Evolutionary conservation across 2,888 invertebrate genomes (phyloP).

Genomic region (Abscondita cerata): DNA sequence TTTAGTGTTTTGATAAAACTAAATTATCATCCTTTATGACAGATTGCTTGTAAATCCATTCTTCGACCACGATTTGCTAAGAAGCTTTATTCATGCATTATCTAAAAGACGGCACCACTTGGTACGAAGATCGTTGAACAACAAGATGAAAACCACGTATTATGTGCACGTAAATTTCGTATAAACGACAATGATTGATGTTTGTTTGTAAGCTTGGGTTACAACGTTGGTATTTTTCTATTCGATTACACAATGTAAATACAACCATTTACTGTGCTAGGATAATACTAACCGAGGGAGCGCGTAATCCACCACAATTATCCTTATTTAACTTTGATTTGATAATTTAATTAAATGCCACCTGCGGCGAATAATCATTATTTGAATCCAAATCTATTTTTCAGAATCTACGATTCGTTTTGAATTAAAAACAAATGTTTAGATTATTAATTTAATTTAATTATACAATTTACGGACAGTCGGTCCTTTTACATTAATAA

Average conservation of each 20-base stretch:
- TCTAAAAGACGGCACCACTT: conserved; percentile 41
- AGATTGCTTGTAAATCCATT: conserved; percentile 44
- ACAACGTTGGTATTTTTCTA: conserved; percentile 42
- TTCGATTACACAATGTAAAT: conserved; percentile 42
- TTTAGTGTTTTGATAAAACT: conserved; percentile 33
- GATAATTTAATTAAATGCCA: conserved; percentile 39
- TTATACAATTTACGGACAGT: no score
- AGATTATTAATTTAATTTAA: no score
- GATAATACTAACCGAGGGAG: neutral
- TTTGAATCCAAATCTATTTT: no score
- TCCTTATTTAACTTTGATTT: conserved; percentile 41
- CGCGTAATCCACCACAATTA: conserved; percentile 39
- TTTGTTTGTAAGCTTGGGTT: conserved; percentile 34
- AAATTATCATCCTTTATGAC: conserved; percentile 40
- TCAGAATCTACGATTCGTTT: no score
- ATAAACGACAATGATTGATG: conserved; percentile 46
- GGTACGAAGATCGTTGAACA: conserved; percentile 43
- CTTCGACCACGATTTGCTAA: conserved; percentile 35
- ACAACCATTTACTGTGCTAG: conserved; percentile 15
- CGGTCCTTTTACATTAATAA: no score
- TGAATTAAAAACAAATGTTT: no score
- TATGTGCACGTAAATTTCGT: conserved; percentile 42
- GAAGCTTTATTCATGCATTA: conserved; percentile 38
- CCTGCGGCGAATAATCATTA: no score
- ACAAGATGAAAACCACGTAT: conserved; percentile 41